Conservation (phyloP, 2,888 invertebrate genomes). For the Nyleta sp. region DNA sequence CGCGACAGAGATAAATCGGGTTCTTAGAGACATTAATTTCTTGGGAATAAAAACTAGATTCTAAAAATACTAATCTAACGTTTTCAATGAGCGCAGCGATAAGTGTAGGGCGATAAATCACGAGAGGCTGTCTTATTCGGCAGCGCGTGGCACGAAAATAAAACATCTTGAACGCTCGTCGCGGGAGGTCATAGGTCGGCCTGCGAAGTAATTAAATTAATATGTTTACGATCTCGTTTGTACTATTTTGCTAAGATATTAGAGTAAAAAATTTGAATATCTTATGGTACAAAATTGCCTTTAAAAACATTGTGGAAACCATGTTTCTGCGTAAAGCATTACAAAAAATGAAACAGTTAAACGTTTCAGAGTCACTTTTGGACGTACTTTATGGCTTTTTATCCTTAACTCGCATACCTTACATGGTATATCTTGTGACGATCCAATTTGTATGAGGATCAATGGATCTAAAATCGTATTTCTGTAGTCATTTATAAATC, state of each 20-base stretch:
- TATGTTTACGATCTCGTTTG: conserved; percentile 46
- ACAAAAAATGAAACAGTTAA: no score
- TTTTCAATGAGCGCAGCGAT: conserved; percentile 44
- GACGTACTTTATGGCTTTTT: no score
- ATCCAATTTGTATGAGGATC: no score
- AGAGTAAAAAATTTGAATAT: conserved; percentile 9
- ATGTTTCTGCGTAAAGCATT: neutral
- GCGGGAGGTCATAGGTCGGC: conserved; percentile 42
- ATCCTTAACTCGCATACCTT: no score
- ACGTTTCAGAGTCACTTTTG: no score
- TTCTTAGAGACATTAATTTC: conserved; percentile 22
- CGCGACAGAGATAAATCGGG: conserved; percentile 15
- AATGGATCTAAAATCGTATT: no score
- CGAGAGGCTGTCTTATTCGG: conserved; percentile 32
- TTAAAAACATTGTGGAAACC: conserved; percentile 3
- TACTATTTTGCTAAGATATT: conserved; percentile 21
- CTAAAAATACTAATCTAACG: conserved; percentile 51
- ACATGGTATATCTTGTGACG: no score
- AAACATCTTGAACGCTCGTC: conserved; percentile 41
- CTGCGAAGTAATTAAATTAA: conserved; percentile 46
- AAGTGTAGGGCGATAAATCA: conserved; percentile 42
- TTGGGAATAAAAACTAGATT: conserved; percentile 29
- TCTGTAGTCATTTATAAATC: no score
- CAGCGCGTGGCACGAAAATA: conserved; percentile 39
- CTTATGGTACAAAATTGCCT: neutral